Evolutionary conservation across 2,797 vertebrate species (phyloP), one percentile per base, ranked within the genome.

Genomic region (Thaleichthys pacificus): DNA sequence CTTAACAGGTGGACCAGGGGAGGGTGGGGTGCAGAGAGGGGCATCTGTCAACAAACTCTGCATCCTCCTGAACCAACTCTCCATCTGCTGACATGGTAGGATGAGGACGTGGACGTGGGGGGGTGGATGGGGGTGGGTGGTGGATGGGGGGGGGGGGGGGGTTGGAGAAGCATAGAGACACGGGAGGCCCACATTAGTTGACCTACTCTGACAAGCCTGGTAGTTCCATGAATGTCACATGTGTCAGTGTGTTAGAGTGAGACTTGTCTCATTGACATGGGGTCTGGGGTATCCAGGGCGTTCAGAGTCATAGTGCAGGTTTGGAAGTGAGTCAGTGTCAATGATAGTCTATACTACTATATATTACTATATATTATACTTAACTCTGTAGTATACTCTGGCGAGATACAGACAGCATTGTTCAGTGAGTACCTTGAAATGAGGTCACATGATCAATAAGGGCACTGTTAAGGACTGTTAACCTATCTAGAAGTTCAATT

Each of bases 41-140:
- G 84, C 91, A 92, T 91, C 92, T 91, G 91, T 86, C 87, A 19
- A 80, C 85, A 83, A 82, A 83, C 80, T 81, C 86, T 49, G 82
- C 85, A 76, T 83, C 66, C 82, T 82, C 70, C 67, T 88, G 73
- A 69, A 74, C 77, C 54, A 82, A 79, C 80, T 77, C 80, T 86
- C 87, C 87, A 89, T 89, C 89, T 88, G 89, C 86, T 83, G 75
- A 3, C 63, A 69, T 76, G 68, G 72, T 62, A 38, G 63, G 42
- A 26, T 58, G 64, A 21, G 73, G 51, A 54, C 22, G 65, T 19
- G 21, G 54, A 12, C 24, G 56, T 22, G 63, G 30, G 42, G 15
- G 42, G 15, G 26, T 11, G 19, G 19, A 5, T 19, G 51, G 17
- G 17, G 1, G 1, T n/a, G 5, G 51, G 51, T 0, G 19, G 26